These are phyloP conservation scores for Drosophila sp. DNA, from an alignment of 1,140 invertebrate genomes.

Conservation along the genomic window DNA sequence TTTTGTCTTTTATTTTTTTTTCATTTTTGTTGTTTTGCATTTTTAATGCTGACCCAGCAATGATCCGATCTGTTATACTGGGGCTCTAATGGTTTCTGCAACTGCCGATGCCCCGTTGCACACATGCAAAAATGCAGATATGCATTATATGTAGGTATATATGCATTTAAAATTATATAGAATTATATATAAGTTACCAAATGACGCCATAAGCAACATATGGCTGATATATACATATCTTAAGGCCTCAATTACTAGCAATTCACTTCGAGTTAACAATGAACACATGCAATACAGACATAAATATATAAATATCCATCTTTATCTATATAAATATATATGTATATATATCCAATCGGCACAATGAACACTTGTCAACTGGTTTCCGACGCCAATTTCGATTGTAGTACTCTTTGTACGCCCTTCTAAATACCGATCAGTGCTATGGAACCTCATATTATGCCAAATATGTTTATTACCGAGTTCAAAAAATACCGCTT, in stretches of 20 bases:
- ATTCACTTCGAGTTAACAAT: constrained; percentile 37
- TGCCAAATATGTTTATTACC: too few relatives aligned
- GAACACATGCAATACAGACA: background rate
- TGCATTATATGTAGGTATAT: background rate
- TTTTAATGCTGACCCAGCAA: constrained; percentile 26
- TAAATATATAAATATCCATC: constrained; percentile 9
- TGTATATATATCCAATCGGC: background rate
- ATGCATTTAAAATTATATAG: background rate
- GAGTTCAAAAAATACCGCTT: too few relatives aligned
- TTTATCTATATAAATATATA: constrained; percentile 14
- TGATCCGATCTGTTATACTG: constrained; percentile 1
- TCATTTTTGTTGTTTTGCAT: constrained; percentile 14
- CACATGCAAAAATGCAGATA: background rate
- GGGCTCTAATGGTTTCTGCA: constrained; percentile 33
- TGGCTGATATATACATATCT: constrained; percentile 37
- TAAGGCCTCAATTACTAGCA: constrained; percentile 44
- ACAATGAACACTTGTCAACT: constrained; percentile 61
- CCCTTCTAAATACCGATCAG: background rate
- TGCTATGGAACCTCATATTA: too few relatives aligned
- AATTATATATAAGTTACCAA: background rate
- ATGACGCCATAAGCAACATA: constrained; percentile 63
- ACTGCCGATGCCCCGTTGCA: constrained; percentile 41
- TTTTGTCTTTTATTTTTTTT: constrained; percentile 7
- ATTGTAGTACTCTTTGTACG: background rate
- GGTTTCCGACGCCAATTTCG: constrained; percentile 1